Evolutionary conservation across 1,140 invertebrate genomes (phyloP).

Genomic region (Proales similis): DNA sequence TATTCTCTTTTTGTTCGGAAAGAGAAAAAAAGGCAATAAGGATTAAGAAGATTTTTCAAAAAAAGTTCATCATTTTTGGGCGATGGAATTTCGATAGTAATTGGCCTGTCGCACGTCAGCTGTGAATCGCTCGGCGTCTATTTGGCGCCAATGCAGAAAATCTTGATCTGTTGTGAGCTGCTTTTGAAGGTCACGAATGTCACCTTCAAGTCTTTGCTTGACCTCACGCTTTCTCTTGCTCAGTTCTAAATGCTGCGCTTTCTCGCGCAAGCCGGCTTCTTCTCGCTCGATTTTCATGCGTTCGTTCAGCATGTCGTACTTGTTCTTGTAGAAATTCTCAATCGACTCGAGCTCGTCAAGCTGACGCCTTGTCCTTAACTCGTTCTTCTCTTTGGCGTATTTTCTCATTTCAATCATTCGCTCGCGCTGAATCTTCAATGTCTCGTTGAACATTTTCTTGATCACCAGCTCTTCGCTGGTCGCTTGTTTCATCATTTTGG

Average conservation of each 20-base stretch:
- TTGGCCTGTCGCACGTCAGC: constrained; percentile 45
- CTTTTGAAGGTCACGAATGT: constrained; percentile 48
- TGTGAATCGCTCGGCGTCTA: constrained; percentile 49
- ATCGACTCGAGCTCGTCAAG: constrained; percentile 49
- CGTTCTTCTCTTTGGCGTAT: constrained; percentile 49
- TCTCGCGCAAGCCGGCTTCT: background rate
- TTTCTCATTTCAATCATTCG: constrained; percentile 48
- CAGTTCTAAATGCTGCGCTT: constrained; percentile 42
- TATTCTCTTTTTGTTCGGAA: background rate
- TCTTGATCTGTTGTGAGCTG: constrained; percentile 49
- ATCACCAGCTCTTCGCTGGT: constrained; percentile 52
- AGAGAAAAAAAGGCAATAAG: background rate
- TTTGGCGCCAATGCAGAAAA: constrained; percentile 48
- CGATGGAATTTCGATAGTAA: constrained; percentile 30
- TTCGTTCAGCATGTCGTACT: constrained; percentile 32
- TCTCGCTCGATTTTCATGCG: constrained; percentile 23
- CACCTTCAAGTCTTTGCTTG: constrained; percentile 50
- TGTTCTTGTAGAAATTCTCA: constrained; percentile 45
- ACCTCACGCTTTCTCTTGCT: constrained; percentile 49
- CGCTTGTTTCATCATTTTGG: constrained; percentile 49
- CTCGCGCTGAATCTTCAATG: constrained; percentile 51
- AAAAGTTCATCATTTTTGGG: constrained; percentile 17
- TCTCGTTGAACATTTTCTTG: constrained; percentile 49
- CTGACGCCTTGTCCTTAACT: constrained; percentile 42
- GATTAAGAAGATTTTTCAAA: background rate